Conservation (phyloP, 2,797 vertebrate species). For the Apogon talboti region DNA sequence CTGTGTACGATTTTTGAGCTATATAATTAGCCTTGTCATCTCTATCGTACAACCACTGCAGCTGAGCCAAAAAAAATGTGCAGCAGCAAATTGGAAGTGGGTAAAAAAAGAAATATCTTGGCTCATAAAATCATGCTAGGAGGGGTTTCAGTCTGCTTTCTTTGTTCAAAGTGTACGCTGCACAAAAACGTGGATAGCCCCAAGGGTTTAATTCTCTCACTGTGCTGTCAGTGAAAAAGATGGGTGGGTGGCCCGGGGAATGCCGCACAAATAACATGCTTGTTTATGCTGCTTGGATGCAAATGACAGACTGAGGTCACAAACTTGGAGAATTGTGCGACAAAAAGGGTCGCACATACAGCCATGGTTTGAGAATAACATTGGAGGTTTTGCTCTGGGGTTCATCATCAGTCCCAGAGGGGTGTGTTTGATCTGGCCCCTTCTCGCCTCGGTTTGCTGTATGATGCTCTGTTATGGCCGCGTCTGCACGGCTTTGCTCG, state of each 20-base stretch:
- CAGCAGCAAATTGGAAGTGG: conserved; percentile 63
- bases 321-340: conserved; percentile 56
- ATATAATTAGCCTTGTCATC: conserved; percentile 80
- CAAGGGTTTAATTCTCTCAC: conserved; percentile 64
- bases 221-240: conserved; percentile 56
- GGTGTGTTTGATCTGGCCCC: conserved; percentile 63
- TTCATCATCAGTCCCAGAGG: conserved; percentile 58
- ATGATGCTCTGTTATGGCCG: conserved; percentile 40
- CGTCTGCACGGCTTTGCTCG: conserved; percentile 59
- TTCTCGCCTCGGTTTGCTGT: conserved; percentile 50
- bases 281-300: conserved; percentile 73
- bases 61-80: conserved; percentile 76
- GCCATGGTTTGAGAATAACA: conserved; percentile 47
- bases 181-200: conserved; percentile 58
- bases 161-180: conserved; percentile 67
- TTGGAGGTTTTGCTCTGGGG: conserved; percentile 42
- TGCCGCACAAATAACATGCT: conserved; percentile 66
- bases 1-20: conserved; percentile 68
- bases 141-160: conserved; percentile 60
- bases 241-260: conserved; percentile 67
- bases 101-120: conserved; percentile 63
- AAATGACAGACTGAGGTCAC: conserved; percentile 75
- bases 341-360: conserved; percentile 57
- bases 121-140: conserved; percentile 52
- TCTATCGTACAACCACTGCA: conserved; percentile 59